phyloP scores from a whole-genome alignment of 1,140 invertebrate species.

The Drosophila jambulina region DNA sequence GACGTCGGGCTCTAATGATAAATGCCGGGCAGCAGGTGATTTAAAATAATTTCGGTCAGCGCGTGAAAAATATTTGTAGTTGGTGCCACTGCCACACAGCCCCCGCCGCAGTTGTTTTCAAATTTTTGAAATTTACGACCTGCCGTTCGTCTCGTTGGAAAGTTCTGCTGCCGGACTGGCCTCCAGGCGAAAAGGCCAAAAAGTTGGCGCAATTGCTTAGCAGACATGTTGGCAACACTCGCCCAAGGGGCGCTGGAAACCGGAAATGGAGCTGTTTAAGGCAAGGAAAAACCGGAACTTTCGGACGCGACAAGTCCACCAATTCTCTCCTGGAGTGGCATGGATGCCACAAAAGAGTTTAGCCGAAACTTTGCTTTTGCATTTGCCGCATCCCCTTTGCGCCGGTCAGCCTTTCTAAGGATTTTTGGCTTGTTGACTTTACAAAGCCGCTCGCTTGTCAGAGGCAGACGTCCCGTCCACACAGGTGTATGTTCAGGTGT shows the following conservation, averaged over 20 bases:
- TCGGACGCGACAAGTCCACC: conserved; percentile 63
- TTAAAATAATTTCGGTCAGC: conserved; percentile 81
- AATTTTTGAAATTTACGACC: conserved; percentile 78
- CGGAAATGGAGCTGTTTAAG: conserved; percentile 28
- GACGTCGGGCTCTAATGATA: conserved; percentile 64
- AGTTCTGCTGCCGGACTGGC: conserved; percentile 11
- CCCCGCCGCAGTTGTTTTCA: conserved; percentile 65
- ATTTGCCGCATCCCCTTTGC: conserved; percentile 48
- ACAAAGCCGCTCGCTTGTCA: conserved; percentile 73
- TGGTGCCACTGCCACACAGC: neutral
- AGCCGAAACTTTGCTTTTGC: conserved; percentile 76
- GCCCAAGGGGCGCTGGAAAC: conserved; percentile 13
- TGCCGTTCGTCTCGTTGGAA: conserved; percentile 55
- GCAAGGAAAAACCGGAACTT: conserved; percentile 42
- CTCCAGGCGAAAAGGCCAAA: conserved; percentile 41
- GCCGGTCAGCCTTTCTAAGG: conserved; percentile 40
- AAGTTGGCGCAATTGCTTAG: conserved; percentile 62
- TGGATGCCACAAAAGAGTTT: conserved; percentile 74
- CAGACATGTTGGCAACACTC: conserved; percentile 41
- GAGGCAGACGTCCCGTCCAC: conserved; percentile 31
- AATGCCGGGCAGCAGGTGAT: conserved; percentile 82
- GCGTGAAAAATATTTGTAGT: conserved; percentile 71
- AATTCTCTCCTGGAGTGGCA: conserved; percentile 13
- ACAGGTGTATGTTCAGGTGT: conserved; percentile 25
- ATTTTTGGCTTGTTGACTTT: conserved; percentile 76